These are phyloP conservation scores for Lytechinus pictus DNA, from an alignment of 35 echinoderm and acorn worm genomes.

Conservation along the genomic window DNA sequence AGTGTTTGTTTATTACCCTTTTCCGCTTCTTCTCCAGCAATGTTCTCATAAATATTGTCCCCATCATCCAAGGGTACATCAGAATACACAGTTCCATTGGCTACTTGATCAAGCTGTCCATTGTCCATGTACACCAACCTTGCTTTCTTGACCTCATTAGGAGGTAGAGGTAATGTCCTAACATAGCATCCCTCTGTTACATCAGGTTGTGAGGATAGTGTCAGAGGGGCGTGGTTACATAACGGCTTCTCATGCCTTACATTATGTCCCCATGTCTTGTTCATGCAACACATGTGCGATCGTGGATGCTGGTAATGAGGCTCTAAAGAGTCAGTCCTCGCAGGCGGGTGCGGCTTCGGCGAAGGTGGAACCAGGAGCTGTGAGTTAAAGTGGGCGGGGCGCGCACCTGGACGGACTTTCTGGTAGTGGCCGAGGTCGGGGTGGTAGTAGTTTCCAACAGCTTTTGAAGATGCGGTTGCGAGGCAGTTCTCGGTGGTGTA, in stretches of 20 bases:
- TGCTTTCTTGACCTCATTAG: conserved; percentile 30
- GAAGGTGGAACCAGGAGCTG: not conserved
- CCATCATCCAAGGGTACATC: not conserved
- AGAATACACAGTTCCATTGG: conserved; percentile 28
- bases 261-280: conserved; percentile 44
- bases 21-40: conserved; percentile 15
- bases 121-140: conserved; percentile 33
- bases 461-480: not conserved
- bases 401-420: conserved; percentile 56
- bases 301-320: conserved; percentile 43
- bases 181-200: conserved; percentile 62
- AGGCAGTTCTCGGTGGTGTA: conserved; percentile 28
- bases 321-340: conserved; percentile 12
- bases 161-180: conserved; percentile 49
- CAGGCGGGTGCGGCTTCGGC: not conserved
- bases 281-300: conserved; percentile 12
- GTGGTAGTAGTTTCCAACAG: conserved; percentile 48
- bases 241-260: conserved; percentile 34
- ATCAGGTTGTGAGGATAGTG: conserved; percentile 6
- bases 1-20: not conserved
- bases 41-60: conserved; percentile 49
- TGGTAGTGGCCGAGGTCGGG: conserved; percentile 54
- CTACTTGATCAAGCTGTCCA: conserved; percentile 29
- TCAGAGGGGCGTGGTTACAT: conserved; percentile 17
- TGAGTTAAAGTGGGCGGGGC: conserved; percentile 33